These are phyloP conservation scores for Notospermus geniculatus DNA, from an alignment of 1,140 invertebrate species.

Conservation along the genomic window DNA sequence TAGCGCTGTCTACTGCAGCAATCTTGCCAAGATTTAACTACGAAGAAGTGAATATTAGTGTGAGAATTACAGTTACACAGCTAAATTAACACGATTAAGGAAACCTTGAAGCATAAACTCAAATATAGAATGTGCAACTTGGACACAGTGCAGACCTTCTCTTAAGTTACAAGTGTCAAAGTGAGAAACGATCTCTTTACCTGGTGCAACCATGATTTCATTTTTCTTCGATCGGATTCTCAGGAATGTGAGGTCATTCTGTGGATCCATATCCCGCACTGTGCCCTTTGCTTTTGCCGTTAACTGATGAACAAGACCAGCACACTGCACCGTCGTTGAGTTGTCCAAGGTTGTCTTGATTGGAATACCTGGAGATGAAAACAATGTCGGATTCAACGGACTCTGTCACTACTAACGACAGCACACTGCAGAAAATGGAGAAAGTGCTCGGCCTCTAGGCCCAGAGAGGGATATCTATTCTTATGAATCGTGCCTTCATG, in stretches of 20 bases:
- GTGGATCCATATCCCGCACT: conserved; percentile 92
- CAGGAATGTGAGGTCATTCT: conserved; percentile 95
- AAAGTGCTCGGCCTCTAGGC: too few relatives aligned
- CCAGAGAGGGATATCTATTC: too few relatives aligned
- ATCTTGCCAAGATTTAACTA: too few relatives aligned
- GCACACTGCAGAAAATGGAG: too few relatives aligned
- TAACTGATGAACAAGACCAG: conserved; percentile 86
- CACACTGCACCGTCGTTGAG: conserved; percentile 92
- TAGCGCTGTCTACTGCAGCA: too few relatives aligned
- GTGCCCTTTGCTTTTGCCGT: conserved; percentile 90
- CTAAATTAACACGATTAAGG: neutral
- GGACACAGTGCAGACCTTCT: neutral
- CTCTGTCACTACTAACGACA: too few relatives aligned
- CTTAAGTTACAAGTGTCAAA: neutral
- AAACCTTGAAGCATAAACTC: neutral
- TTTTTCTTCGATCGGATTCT: conserved; percentile 94
- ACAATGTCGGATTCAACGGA: neutral
- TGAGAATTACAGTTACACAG: too few relatives aligned
- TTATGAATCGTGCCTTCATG: too few relatives aligned
- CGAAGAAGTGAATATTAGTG: too few relatives aligned
- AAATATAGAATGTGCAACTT: conserved; percentile 3
- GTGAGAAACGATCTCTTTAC: conserved; percentile 45
- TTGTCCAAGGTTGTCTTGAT: conserved; percentile 96
- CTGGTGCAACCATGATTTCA: conserved; percentile 94
- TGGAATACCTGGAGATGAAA: conserved; percentile 66